A percentile compares a stretch with the other conserved stretches of the same genome.
phyloP scores from a whole-genome alignment of 2,113 vertebrate genomes.

The Ceratotherium simum region DNA sequence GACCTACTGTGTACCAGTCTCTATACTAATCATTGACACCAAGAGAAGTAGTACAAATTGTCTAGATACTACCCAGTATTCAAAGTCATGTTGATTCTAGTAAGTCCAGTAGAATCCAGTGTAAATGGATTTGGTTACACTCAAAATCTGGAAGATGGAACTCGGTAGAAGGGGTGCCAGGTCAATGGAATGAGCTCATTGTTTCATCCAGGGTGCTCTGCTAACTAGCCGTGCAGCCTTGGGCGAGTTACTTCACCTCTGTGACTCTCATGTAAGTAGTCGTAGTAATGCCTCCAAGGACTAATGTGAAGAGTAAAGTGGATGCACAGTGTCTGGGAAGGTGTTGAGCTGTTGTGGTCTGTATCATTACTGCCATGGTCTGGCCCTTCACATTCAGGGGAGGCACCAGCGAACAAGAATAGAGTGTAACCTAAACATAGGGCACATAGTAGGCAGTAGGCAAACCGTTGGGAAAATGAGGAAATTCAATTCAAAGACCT shows the following conservation, averaged over 20 bases:
- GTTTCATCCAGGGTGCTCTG: background rate
- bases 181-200: background rate
- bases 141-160: background rate
- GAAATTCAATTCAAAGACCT: background rate
- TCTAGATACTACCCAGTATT: background rate
- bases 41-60: background rate
- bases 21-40: background rate
- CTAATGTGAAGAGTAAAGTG: rapidly evolving
- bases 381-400: background rate
- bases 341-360: background rate
- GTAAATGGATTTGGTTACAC: background rate
- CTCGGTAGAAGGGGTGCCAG: background rate
- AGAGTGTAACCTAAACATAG: background rate
- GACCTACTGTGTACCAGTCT: background rate
- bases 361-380: background rate
- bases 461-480: background rate
- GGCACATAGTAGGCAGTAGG: background rate
- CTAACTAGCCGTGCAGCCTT: background rate
- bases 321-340: background rate
- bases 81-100: background rate
- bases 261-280: background rate
- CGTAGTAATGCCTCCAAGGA: background rate
- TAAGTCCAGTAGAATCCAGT: background rate
- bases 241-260: background rate
- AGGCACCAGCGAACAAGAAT: background rate